Conservation (phyloP, 1,140 invertebrate species). For the Drosophila murphyi region DNA sequence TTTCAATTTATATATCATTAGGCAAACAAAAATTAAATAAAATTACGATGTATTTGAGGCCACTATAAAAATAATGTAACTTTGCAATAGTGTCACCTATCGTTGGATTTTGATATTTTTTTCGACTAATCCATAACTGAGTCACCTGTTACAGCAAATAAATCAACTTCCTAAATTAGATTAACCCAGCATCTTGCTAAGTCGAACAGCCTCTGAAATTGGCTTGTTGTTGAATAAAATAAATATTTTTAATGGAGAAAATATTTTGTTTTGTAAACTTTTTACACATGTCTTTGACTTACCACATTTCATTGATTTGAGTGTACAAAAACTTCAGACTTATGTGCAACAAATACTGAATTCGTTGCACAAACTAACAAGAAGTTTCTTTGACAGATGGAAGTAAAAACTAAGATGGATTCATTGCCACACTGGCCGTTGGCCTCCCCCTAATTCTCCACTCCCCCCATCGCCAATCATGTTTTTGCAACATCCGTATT, state of each 20-base stretch:
- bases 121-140: too few relatives aligned
- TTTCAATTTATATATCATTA: too few relatives aligned
- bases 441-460: not conserved
- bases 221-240: not conserved
- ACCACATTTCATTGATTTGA: not conserved
- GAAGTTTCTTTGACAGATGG: constrained; percentile 34
- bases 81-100: too few relatives aligned
- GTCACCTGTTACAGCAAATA: too few relatives aligned
- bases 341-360: constrained; percentile 10
- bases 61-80: too few relatives aligned
- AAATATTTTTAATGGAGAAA: too few relatives aligned
- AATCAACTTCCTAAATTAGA: too few relatives aligned
- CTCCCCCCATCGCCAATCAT: not conserved
- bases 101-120: too few relatives aligned
- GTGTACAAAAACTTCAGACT: not conserved
- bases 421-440: constrained; percentile 3
- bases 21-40: too few relatives aligned
- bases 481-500: constrained; percentile 45
- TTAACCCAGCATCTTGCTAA: not conserved
- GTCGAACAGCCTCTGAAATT: not conserved
- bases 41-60: too few relatives aligned
- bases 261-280: too few relatives aligned
- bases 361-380: constrained; percentile 22
- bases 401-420: constrained; percentile 43
- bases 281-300: not conserved